These are phyloP conservation scores for Alfaro cultratus DNA, from an alignment of 2,797 vertebrate genomes.

Conservation along the genomic window DNA sequence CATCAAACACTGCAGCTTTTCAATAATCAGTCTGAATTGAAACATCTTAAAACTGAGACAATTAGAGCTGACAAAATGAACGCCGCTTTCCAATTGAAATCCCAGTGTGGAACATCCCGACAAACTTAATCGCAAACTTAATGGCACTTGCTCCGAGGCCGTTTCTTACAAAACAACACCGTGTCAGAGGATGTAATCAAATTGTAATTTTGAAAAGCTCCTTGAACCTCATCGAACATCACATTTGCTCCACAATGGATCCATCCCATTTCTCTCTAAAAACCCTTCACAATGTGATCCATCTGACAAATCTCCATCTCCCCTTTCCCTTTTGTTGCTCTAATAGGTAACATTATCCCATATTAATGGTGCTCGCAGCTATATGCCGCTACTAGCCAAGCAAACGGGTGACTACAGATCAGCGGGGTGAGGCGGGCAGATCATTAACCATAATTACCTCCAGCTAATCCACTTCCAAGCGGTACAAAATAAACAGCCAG, in stretches of 20 bases:
- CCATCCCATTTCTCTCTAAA: conserved; percentile 37
- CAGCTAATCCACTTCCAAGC: conserved; percentile 87
- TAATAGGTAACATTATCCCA: conserved; percentile 80
- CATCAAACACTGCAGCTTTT: conserved; percentile 13
- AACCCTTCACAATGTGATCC: conserved; percentile 61
- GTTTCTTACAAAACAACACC: conserved; percentile 35
- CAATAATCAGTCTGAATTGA: conserved; percentile 11
- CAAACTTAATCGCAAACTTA: conserved; percentile 40
- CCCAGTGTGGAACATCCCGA: background rate
- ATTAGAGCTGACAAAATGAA: conserved; percentile 14
- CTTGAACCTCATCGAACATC: conserved; percentile 52
- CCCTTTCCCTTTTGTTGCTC: conserved; percentile 62
- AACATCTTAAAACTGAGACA: conserved; percentile 1
- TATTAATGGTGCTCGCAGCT: conserved; percentile 76
- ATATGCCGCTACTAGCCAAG: conserved; percentile 68
- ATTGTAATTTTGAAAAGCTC: conserved; percentile 58
- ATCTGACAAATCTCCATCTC: conserved; percentile 65
- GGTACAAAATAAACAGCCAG: conserved; percentile 86
- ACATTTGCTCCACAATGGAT: conserved; percentile 59
- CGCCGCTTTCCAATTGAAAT: conserved; percentile 9
- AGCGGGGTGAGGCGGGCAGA: conserved; percentile 80
- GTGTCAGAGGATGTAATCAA: conserved; percentile 62
- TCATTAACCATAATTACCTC: conserved; percentile 90
- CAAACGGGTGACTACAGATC: conserved; percentile 81
- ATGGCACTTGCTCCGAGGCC: conserved; percentile 45